phyloP scores from a whole-genome alignment of 2,113 vertebrate genomes.

The Pungitius pungitius region DNA sequence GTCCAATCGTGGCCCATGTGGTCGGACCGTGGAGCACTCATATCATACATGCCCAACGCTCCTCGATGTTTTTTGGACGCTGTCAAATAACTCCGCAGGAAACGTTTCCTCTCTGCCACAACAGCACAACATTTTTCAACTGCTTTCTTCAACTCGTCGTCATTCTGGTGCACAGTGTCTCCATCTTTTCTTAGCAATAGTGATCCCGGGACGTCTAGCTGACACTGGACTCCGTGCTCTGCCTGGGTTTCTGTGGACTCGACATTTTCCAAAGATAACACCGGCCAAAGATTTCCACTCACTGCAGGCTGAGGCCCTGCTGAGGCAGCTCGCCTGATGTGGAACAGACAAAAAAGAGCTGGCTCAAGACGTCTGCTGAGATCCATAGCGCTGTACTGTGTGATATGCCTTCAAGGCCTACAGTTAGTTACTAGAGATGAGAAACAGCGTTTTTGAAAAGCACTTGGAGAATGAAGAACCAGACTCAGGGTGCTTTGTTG shows the following conservation, averaged over 20 bases:
- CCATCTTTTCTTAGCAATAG: conserved; percentile 62
- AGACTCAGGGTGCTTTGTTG: conserved; percentile 15
- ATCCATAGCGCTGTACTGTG: conserved; percentile 50
- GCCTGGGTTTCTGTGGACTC: conserved; percentile 83
- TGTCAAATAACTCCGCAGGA: not conserved
- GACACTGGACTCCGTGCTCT: conserved; percentile 79
- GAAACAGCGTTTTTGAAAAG: conserved; percentile 34
- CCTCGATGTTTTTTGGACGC: conserved; percentile 2
- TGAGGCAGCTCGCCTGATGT: conserved; percentile 73
- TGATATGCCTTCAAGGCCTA: conserved; percentile 55
- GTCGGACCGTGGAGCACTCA: conserved; percentile 10
- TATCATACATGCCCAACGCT: conserved; percentile 8
- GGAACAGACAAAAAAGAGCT: conserved; percentile 71
- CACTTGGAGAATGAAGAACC: conserved; percentile 5
- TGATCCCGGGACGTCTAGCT: conserved; percentile 70
- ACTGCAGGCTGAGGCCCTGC: conserved; percentile 79
- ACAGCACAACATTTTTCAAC: not conserved
- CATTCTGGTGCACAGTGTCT: conserved; percentile 46
- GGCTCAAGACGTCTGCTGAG: conserved; percentile 54
- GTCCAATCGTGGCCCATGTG: conserved; percentile 19
- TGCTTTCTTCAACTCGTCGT: conserved; percentile 23
- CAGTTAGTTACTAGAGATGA: conserved; percentile 41
- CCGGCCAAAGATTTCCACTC: conserved; percentile 79
- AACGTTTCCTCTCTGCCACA: not conserved
- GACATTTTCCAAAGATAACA: conserved; percentile 90